A percentile compares a stretch with the other conserved stretches of the same genome.
Conservation (phyloP, 2,113 vertebrate genomes). For the Helogale parvula region DNA sequence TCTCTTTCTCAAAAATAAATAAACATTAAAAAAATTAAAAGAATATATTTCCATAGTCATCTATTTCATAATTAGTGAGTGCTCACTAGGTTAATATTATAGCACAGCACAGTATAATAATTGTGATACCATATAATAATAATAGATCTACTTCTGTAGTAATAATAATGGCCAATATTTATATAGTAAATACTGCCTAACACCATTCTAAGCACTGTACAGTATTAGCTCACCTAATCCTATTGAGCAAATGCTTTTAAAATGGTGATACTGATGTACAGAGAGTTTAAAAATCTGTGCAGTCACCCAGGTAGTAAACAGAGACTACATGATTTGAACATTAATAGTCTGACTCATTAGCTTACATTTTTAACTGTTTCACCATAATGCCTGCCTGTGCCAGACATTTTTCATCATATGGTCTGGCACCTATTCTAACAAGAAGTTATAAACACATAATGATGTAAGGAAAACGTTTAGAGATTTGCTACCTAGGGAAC, state of each 20-base stretch:
- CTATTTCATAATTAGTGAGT: background rate
- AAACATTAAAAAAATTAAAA: background rate
- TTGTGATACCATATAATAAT: background rate
- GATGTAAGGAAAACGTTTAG: slow-evolving; percentile 5
- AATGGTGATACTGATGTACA: background rate
- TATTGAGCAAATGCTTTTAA: slow-evolving; percentile 9
- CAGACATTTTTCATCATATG: slow-evolving; percentile 59
- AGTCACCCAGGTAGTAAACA: background rate
- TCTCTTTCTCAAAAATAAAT: too few relatives aligned
- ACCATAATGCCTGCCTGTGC: background rate
- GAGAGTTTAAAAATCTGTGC: background rate
- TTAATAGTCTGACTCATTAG: background rate
- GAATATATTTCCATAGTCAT: background rate
- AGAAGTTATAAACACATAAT: slow-evolving; percentile 33
- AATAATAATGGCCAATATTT: background rate
- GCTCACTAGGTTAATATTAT: background rate
- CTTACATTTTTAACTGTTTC: slow-evolving; percentile 31
- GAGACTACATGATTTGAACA: background rate
- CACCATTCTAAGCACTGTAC: background rate
- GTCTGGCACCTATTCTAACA: slow-evolving; percentile 47
- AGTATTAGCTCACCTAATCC: background rate
- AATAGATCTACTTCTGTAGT: background rate
- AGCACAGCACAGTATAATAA: background rate
- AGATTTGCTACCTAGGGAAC: background rate
- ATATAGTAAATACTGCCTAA: background rate